These are phyloP conservation scores for Diaprepes abbreviatus DNA, from an alignment of 2,888 invertebrate species.

Conservation along the genomic window DNA sequence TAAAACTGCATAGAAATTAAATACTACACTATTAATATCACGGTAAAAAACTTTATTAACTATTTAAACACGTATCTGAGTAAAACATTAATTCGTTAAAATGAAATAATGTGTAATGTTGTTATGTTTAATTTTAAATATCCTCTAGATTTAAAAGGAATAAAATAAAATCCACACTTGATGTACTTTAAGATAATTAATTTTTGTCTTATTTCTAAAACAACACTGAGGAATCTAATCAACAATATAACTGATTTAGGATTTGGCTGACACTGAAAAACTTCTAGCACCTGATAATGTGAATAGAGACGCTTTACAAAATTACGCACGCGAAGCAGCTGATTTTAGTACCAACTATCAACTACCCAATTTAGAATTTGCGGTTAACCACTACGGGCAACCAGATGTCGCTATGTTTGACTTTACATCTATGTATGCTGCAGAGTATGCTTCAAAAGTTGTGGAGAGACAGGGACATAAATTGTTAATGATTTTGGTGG, in stretches of 20 bases:
- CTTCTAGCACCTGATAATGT: slow-evolving; percentile 92
- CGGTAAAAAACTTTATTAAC: no score
- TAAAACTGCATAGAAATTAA: no score
- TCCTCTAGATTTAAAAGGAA: no score
- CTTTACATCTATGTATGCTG: slow-evolving; percentile 98
- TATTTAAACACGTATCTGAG: no score
- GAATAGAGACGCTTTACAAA: slow-evolving; percentile 87
- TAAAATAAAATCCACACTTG: no score
- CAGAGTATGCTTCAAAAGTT: slow-evolving; percentile 93
- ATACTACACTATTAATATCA: no score
- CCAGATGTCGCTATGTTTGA: slow-evolving; percentile 99
- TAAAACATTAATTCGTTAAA: no score
- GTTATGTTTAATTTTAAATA: no score
- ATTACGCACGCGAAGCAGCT: slow-evolving; percentile 95
- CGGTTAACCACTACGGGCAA: slow-evolving; percentile 97
- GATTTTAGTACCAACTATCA: slow-evolving; percentile 92
- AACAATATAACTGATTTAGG: slow-evolving; percentile 74
- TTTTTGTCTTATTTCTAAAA: no score
- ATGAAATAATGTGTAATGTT: no score
- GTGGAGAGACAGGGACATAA: slow-evolving; percentile 80
- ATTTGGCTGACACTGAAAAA: slow-evolving; percentile 90
- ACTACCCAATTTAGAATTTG: slow-evolving; percentile 91
- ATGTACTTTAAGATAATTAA: no score
- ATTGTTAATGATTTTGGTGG: slow-evolving; percentile 91
- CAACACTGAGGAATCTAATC: no score